Evolutionary conservation across 1,140 invertebrate genomes (phyloP), one percentile per base, ranked within the genome.

Genomic region (Drosophila sturtevanti): DNA sequence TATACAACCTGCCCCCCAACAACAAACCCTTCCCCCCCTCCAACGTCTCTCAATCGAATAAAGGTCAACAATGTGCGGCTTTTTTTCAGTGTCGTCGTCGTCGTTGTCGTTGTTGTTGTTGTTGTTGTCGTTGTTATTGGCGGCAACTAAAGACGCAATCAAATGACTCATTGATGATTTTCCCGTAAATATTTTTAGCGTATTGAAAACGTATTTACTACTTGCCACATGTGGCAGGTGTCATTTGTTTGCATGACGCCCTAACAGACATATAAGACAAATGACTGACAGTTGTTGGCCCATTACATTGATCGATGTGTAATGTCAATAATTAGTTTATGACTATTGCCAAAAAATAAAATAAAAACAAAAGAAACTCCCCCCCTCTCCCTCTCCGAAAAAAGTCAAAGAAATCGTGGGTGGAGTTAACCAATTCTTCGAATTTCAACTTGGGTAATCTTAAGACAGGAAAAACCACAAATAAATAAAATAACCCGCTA

Each of bases 311-410:
- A 82, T 82, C 63, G 76, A 71, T 79, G 65, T 75, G 64, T 79
- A 75, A 87, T 81, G 75, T 60, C 67, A 74, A 76, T 87, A 82
- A 86, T 81, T 86, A 73, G 66, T 71, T 85, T 78, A 74, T 60
- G 69, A 48, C 48, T 66, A 41, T 80, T 70, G 21, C 5, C 2
- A 24, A 5, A 60, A 54, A 61, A 24, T 38, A 56, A 21, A 14
- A 31, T 4, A 31, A 16, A 41, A 44, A 16, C 9, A 2, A 44
- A 18, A 41, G 9, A 44, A 41, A 59, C 52, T 52, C 52, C 9
- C 7, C 10, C 54, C 22, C 24, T n/a, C n/a, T n/a, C n/a, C n/a
- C n/a, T n/a, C n/a, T n/a, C n/a, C n/a, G n/a, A 31, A 12, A n/a
- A 6, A 16, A 34, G n/a, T 16, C 18, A 61, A 9, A 12, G 1